Conservation (phyloP, 2,888 invertebrate genomes). For the Drosophila anceps region DNA sequence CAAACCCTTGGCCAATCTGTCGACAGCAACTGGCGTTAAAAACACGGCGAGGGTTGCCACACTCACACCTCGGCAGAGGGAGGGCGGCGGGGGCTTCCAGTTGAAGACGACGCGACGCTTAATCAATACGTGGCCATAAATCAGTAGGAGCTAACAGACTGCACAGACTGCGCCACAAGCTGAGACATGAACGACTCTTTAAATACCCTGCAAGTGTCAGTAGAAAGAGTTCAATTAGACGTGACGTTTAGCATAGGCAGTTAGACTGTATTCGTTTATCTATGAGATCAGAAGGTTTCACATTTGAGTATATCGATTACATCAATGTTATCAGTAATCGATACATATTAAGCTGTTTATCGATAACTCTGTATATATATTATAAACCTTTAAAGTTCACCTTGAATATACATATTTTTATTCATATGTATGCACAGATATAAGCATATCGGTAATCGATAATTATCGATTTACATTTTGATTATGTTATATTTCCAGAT, state of each 20-base stretch:
- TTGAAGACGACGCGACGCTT: conserved; percentile 22
- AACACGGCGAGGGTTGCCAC: conserved; percentile 56
- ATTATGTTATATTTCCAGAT: too few relatives aligned
- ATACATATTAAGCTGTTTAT: background rate
- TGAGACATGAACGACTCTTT: background rate
- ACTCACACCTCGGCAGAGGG: conserved; percentile 57
- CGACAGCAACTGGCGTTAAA: conserved; percentile 66
- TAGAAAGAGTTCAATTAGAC: background rate
- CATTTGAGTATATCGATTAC: background rate
- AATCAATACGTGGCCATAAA: conserved; percentile 71
- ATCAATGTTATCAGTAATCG: background rate
- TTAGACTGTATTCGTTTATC: background rate
- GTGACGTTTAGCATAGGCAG: background rate
- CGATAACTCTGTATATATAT: background rate
- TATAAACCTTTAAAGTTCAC: too few relatives aligned
- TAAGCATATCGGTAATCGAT: too few relatives aligned
- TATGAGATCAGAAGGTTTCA: too few relatives aligned
- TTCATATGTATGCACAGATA: too few relatives aligned
- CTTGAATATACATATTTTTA: background rate
- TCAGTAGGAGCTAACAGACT: conserved; percentile 62
- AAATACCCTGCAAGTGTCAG: background rate
- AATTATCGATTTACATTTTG: background rate
- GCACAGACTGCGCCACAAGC: conserved; percentile 31
- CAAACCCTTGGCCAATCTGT: conserved; percentile 55
- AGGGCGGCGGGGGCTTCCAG: background rate